Conservation (phyloP, 2,113 vertebrate genomes). For the Ptilonorhynchus violaceus region DNA sequence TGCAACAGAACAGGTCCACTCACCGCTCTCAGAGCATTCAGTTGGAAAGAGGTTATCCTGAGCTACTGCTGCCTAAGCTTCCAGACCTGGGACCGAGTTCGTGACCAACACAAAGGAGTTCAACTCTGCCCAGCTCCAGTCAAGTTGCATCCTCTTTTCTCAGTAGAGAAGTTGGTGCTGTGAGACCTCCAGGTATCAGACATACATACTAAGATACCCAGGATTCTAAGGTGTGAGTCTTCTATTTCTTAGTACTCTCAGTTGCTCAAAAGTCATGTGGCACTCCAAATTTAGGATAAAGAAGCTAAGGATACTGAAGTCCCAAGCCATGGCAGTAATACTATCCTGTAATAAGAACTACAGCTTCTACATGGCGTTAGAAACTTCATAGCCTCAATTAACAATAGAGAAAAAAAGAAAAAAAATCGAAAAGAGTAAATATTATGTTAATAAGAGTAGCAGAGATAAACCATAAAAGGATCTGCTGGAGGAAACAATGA, state of each 20-base stretch:
- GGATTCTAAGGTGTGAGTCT: not conserved
- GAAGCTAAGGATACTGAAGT: not conserved
- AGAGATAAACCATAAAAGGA: not conserved
- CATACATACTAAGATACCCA: not conserved
- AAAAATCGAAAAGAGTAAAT: not conserved
- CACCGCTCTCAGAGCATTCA: not conserved
- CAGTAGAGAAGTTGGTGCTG: not conserved
- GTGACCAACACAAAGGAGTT: not conserved
- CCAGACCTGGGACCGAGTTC: not conserved
- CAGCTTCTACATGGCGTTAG: not conserved
- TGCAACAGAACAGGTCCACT: not conserved
- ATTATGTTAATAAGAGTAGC: not conserved
- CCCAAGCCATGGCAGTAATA: not conserved
- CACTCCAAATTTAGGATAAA: not conserved
- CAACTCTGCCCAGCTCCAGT: not conserved
- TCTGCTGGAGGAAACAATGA: not conserved
- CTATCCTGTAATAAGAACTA: not conserved
- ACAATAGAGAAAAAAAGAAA: not conserved
- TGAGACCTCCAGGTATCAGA: not conserved
- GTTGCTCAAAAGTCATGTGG: rapidly evolving
- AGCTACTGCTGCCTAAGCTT: not conserved
- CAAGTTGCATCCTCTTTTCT: not conserved
- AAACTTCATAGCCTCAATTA: not conserved
- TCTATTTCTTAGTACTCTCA: not conserved
- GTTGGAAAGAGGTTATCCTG: not conserved